Conservation (phyloP, 1,140 invertebrate genomes). For the Scylla paramamosain region DNA sequence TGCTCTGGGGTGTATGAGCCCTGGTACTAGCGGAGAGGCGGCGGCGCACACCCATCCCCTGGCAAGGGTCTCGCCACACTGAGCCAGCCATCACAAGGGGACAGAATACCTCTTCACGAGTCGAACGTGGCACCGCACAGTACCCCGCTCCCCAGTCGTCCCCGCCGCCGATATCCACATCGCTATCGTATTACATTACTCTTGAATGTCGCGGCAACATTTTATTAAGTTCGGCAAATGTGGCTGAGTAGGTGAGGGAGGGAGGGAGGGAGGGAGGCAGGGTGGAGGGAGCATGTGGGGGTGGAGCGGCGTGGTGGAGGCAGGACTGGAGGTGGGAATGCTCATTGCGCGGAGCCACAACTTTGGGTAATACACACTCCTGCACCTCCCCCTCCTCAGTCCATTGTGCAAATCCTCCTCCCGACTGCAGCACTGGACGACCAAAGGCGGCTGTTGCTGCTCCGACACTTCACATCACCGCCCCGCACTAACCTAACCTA, state of each 20-base stretch:
- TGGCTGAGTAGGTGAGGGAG: neutral
- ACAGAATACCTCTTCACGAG: neutral
- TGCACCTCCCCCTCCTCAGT: neutral
- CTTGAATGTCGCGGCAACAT: neutral
- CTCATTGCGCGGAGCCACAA: slow-evolving; percentile 17
- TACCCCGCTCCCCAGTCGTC: neutral
- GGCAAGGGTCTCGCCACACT: slow-evolving; percentile 9
- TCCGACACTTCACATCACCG: neutral
- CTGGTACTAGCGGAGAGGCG: neutral
- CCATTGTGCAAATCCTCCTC: slow-evolving; percentile 20
- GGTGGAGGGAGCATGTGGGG: too few species aligned
- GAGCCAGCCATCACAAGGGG: neutral
- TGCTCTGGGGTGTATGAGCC: neutral
- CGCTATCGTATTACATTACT: neutral
- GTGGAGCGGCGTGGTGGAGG: neutral
- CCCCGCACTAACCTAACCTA: neutral
- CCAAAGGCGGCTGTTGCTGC: neutral
- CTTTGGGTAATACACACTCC: slow-evolving; percentile 17
- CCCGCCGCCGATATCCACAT: neutral
- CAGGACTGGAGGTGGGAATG: neutral
- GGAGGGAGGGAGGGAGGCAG: too few species aligned
- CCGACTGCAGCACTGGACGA: neutral
- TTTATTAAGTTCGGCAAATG: neutral
- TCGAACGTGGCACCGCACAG: neutral
- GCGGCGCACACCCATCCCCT: neutral